phyloP scores from a whole-genome alignment of 1,140 invertebrate species.

The Trichonephila clavipes region DNA sequence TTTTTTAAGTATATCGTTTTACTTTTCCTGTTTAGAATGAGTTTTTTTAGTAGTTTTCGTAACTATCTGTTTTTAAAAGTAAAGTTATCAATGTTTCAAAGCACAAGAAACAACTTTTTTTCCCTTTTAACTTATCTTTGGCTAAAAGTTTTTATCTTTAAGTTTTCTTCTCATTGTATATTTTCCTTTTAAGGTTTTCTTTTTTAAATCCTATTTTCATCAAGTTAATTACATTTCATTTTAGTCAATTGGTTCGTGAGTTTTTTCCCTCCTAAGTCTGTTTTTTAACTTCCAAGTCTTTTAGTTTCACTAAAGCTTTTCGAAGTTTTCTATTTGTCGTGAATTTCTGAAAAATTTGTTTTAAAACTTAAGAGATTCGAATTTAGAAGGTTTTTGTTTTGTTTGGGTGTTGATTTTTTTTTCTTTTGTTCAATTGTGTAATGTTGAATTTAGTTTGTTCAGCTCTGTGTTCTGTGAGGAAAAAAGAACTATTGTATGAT shows the following conservation, averaged over 20 bases:
- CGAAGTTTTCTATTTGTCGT: background rate
- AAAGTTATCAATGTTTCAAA: background rate
- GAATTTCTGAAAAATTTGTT: background rate
- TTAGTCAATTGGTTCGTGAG: background rate
- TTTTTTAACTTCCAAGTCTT: background rate
- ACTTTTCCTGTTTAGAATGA: background rate
- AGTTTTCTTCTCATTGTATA: background rate
- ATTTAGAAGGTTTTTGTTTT: too few relatives aligned
- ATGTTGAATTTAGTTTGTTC: too few relatives aligned
- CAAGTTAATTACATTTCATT: slow-evolving; percentile 19
- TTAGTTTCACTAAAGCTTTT: background rate
- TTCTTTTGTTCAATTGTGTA: too few relatives aligned
- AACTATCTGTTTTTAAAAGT: background rate
- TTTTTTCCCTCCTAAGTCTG: background rate
- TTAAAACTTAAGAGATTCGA: background rate
- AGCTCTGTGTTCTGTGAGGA: too few relatives aligned
- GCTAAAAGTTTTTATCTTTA: background rate
- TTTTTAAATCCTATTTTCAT: background rate
- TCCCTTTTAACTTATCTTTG: background rate
- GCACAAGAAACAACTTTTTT: background rate
- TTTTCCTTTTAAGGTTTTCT: background rate
- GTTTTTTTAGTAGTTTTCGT: background rate
- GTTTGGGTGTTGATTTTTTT: too few relatives aligned
- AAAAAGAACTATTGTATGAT: too few relatives aligned
- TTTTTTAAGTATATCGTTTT: background rate